Base-by-base conservation (phyloP, 2,888 invertebrate genomes). In the Cerastoderma edule region DNA sequence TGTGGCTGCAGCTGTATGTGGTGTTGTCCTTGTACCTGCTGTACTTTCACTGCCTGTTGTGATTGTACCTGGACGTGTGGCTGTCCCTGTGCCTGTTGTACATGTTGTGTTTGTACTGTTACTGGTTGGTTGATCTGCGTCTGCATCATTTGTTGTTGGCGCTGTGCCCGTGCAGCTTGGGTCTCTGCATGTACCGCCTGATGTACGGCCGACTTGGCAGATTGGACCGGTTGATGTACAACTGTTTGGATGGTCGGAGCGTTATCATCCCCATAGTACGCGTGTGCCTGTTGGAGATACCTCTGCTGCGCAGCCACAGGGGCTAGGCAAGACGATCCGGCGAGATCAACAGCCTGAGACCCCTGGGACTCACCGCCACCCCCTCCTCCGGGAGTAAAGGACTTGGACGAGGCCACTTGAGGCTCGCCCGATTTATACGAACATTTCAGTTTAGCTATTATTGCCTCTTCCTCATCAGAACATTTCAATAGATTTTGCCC, bases 261-360 rank as follows among this genome's bases (percentile, higher is more conserved):
- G 13, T 60, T 35, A 1, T 32, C n/a, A 19, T 60, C 33, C 19
- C 75, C 72, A 54, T 80, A 76, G 65, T 80, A 50, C 16, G 67
- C 57, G 28, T 72, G 60, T 2, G 79, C 79, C 56, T 79, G 79
- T n/a, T 75, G 66, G 10, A 79, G 22, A 63, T 79, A 79, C 22
- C 72, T 57, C 44, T 79, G 72, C 27, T 79, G 75, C 5, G 65
- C 75, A 13, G 72, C 75, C 2, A 72, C 79, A 3, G 79, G 79
- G 28, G 75, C 66, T 2, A 79, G 46, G 4, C 72, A 75, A 2
- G 79, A 79, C 13, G 75, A 72, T 24, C 56, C 39, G 32, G 72
- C 64, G 1, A 79, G 66, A 63, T 75, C 48, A n/a, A 67, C 27
- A 16, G 35, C 16, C n/a, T 48, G 27, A 10, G 28, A 10, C 19